phyloP scores from a whole-genome alignment of 2,888 invertebrate genomes.

The Serripes groenlandicus region DNA sequence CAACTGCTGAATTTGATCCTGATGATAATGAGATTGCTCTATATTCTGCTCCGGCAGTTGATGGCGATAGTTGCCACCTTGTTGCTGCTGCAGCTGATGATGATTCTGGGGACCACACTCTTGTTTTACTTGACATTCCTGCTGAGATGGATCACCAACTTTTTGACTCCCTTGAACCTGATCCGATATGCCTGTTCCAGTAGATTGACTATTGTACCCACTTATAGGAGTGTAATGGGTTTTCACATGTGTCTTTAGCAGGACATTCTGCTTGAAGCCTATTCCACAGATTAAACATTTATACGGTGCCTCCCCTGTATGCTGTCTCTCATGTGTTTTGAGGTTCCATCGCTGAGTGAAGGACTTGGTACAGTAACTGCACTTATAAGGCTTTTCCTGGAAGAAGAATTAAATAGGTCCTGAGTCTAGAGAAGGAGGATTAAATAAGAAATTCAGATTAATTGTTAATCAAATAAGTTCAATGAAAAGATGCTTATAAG shows the following conservation, averaged over 20 bases:
- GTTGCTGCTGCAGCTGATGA: background rate
- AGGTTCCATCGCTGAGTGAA: constrained; percentile 57
- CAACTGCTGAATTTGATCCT: background rate
- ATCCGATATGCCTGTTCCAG: background rate
- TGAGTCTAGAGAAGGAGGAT: no score
- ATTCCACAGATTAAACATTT: constrained; percentile 43
- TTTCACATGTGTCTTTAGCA: constrained; percentile 45
- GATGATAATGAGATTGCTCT: no score
- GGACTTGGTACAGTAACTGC: constrained; percentile 42
- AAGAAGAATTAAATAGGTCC: no score
- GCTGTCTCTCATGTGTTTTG: constrained; percentile 53
- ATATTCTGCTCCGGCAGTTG: background rate
- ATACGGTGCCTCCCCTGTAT: constrained; percentile 54
- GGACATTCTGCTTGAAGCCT: constrained; percentile 51
- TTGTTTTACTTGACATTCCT: background rate
- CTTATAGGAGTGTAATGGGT: constrained; percentile 22
- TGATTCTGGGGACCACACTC: background rate
- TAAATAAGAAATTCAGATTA: no score
- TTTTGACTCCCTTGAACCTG: no score
- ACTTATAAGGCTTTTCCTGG: constrained; percentile 53
- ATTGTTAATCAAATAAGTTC: no score
- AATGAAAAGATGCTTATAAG: no score
- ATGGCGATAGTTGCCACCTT: background rate
- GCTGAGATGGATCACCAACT: no score
- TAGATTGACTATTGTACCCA: background rate